A percentile compares a stretch with the other conserved stretches of the same genome.
phyloP scores from a whole-genome alignment of 2,888 invertebrate species.

The Ceriagrion tenellum region DNA sequence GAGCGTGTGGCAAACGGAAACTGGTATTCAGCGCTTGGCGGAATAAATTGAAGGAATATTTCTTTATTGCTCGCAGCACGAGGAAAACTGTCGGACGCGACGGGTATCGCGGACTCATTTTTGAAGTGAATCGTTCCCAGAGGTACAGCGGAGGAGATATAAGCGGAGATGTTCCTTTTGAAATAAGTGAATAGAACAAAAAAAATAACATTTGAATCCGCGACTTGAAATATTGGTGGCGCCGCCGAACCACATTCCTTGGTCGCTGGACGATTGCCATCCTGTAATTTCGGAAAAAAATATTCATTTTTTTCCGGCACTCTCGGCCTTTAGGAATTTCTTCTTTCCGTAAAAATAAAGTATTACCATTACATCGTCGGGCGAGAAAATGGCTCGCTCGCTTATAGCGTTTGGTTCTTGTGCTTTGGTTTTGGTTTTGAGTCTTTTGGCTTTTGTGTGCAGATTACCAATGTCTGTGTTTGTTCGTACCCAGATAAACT shows the following conservation, averaged over 20 bases:
- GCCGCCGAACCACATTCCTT: not conserved
- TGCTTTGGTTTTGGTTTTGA: no score
- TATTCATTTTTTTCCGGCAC: not conserved
- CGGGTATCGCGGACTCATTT: not conserved
- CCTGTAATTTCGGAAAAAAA: not conserved
- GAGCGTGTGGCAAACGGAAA: conserved; percentile 6
- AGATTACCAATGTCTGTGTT: not conserved
- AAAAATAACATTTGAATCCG: not conserved
- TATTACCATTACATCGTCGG: not conserved
- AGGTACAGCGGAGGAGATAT: not conserved
- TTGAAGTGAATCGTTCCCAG: not conserved
- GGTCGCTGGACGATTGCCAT: not conserved
- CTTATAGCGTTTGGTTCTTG: no score
- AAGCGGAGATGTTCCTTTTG: not conserved
- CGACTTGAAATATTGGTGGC: not conserved
- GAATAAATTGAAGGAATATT: not conserved
- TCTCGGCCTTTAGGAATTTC: not conserved
- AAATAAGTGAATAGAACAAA: not conserved
- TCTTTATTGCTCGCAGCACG: not conserved
- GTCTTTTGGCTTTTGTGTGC: not conserved
- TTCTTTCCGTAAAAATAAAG: not conserved
- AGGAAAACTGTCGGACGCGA: not conserved
- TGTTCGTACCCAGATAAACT: no score
- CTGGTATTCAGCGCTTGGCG: conserved; percentile 2
- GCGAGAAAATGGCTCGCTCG: no score